Base-by-base conservation (phyloP, 2,797 vertebrate genomes). In the Sparus aurata region DNA sequence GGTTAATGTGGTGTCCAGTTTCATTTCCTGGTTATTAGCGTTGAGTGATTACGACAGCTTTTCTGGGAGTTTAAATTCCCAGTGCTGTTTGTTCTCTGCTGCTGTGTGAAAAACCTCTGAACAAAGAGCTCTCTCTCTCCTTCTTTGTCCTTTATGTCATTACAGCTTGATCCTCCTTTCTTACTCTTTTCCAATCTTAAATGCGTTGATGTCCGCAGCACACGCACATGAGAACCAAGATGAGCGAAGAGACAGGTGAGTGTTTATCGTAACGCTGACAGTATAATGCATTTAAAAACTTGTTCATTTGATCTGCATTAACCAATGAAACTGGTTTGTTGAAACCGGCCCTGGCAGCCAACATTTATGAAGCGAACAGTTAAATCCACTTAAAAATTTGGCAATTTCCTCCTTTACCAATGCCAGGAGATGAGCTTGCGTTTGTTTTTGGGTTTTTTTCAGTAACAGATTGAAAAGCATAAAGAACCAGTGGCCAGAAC, bases 11-110 rank as follows among this genome's bases (percentile, higher is more conserved):
- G 64, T 82, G 87, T 87, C 86, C 73, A 78, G n/a, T 79, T 85
- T 82, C 43, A 89, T 89, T 87, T 88, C 79, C 79, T 79, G 82
- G 77, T 86, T 87, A 86, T 89, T 91, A 88, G 84, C 12, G 71
- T 13, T 72, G 83, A 84, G 60, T 82, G 82, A 83, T 84, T 69
- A 63, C 62, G 77, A 81, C 83, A 78, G 86, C 81, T 66, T 87
- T 77, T 75, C 63, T 75, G 87, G 79, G 84, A 85, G 69, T 87
- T 83, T 10, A 18, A 78, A 71, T 69, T 81, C 76, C 52, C 79
- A 62, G 43, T 23, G 69, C 83, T 77, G 73, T 49, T 72, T 85
- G 65, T 82, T 70, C 60, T 73, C 71, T 62, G 67, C 61, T 47
- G 68, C 60, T 23, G 17, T 52, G 55, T 12, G 61, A n/a, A 63